Evolutionary conservation across 64 coral and sea anemone genomes (phyloP).

Genomic region (Platygyra sinensis): DNA sequence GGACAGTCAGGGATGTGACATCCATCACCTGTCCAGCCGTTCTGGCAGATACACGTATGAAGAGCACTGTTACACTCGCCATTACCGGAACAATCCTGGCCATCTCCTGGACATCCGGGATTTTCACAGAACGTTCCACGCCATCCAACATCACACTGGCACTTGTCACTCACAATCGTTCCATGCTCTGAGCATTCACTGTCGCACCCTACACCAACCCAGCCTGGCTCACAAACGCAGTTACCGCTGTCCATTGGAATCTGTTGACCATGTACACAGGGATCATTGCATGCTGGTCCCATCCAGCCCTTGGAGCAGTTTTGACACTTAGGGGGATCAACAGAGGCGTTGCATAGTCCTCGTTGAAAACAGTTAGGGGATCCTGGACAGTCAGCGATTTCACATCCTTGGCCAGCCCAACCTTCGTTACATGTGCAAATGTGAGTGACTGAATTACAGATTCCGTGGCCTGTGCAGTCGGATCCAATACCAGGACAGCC

Average conservation of each 20-base stretch:
- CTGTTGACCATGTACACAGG: constrained; percentile 82
- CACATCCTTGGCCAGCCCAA: constrained; percentile 89
- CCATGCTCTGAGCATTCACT: constrained; percentile 97
- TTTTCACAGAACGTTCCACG: constrained; percentile 88
- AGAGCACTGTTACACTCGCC: constrained; percentile 92
- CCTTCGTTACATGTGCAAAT: constrained; percentile 85
- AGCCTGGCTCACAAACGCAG: constrained; percentile 88
- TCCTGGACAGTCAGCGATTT: constrained; percentile 87
- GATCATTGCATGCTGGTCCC: constrained; percentile 91
- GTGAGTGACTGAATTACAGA: constrained; percentile 81
- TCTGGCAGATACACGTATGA: constrained; percentile 80
- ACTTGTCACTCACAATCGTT: constrained; percentile 56
- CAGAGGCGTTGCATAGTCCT: constrained; percentile 79
- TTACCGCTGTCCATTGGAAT: constrained; percentile 93
- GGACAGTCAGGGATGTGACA: constrained; percentile 91
- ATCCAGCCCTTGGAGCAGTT: constrained; percentile 86
- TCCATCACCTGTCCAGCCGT: constrained; percentile 94
- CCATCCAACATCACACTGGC: constrained; percentile 85
- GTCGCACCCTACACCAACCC: constrained; percentile 87
- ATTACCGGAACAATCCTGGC: constrained; percentile 76
- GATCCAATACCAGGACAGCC: constrained; percentile 77
- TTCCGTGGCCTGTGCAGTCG: constrained; percentile 88
- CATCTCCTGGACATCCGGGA: constrained; percentile 87
- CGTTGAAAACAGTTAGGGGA: constrained; percentile 82
- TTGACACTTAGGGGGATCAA: constrained; percentile 77